These are phyloP conservation scores for Poeciliopsis retropinna DNA, from an alignment of 2,113 vertebrate genomes.

Conservation along the genomic window DNA sequence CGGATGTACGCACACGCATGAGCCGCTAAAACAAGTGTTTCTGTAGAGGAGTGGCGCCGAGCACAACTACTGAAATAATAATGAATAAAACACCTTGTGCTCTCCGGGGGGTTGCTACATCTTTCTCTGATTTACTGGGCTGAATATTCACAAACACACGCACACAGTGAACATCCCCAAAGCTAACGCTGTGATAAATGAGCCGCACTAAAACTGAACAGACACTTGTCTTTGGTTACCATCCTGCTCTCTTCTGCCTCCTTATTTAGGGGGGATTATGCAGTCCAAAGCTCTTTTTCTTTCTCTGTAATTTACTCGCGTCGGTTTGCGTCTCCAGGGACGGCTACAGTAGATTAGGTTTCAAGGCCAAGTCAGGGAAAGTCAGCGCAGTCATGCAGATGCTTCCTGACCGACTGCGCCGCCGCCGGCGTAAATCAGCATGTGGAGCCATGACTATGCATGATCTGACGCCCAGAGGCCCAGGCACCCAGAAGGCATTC, in stretches of 20 bases:
- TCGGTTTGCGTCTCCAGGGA: conserved; percentile 59
- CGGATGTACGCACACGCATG: conserved; percentile 1
- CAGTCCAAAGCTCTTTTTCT: conserved; percentile 46
- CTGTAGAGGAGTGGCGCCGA: conserved; percentile 13
- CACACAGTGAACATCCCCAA: not conserved
- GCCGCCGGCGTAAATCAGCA: conserved; percentile 18
- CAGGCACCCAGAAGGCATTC: conserved; percentile 10
- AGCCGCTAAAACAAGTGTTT: not conserved
- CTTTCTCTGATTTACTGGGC: conserved; percentile 28
- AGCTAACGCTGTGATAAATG: conserved; percentile 42
- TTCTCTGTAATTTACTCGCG: conserved; percentile 65
- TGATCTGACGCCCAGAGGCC: conserved; percentile 18
- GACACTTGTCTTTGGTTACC: conserved; percentile 54
- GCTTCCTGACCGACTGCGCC: conserved; percentile 50
- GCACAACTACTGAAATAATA: conserved; percentile 43
- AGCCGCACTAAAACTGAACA: conserved; percentile 45
- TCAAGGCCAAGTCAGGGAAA: conserved; percentile 57
- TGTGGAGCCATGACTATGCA: conserved; percentile 16
- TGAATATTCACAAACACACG: conserved; percentile 30
- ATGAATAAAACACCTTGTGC: conserved; percentile 30
- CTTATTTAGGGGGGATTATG: conserved; percentile 67
- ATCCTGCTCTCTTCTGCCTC: conserved; percentile 58
- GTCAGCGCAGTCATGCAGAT: conserved; percentile 67
- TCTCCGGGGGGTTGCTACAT: conserved; percentile 32
- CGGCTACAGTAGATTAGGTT: conserved; percentile 64